Percentiles rank a stretch among this genome's conserved stretches.
These are phyloP conservation scores for Hypolimnas misippus DNA, from an alignment of 2,888 invertebrate species.

Conservation along the genomic window DNA sequence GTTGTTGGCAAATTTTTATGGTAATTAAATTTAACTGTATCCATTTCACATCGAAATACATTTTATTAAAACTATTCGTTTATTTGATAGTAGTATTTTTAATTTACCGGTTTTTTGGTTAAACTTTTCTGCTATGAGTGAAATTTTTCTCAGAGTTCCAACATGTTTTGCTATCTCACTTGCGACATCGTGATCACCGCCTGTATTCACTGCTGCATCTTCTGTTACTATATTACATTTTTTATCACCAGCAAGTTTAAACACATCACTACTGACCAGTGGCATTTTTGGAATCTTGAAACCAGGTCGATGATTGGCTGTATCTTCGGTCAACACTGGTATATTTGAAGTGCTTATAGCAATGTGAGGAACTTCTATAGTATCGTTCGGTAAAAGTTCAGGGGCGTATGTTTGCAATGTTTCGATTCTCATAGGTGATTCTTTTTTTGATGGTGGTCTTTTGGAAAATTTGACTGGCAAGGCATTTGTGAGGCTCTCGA, in stretches of 20 bases:
- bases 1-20: not conserved
- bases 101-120: slow-evolving; percentile 74
- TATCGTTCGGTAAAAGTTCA: slow-evolving; percentile 63
- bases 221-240: slow-evolving; percentile 50
- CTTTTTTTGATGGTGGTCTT: slow-evolving; percentile 55
- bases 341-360: slow-evolving; percentile 36
- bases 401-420: slow-evolving; percentile 63
- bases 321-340: slow-evolving; percentile 42
- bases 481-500: slow-evolving; percentile 69
- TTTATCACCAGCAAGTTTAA: slow-evolving; percentile 55
- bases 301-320: slow-evolving; percentile 34
- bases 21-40: too few relatives aligned
- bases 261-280: slow-evolving; percentile 62
- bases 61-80: not conserved
- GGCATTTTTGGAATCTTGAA: slow-evolving; percentile 77
- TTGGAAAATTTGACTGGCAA: slow-evolving; percentile 65
- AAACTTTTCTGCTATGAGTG: slow-evolving; percentile 78
- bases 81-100: not conserved
- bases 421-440: slow-evolving; percentile 64
- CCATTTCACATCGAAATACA: too few relatives aligned
- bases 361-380: slow-evolving; percentile 48
- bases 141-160: slow-evolving; percentile 69
- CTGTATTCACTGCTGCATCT: slow-evolving; percentile 66
- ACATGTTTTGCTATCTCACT: slow-evolving; percentile 69
- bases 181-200: slow-evolving; percentile 66